Base-by-base conservation (phyloP, 2,888 invertebrate species). In the Lasioglossum calceatum region DNA sequence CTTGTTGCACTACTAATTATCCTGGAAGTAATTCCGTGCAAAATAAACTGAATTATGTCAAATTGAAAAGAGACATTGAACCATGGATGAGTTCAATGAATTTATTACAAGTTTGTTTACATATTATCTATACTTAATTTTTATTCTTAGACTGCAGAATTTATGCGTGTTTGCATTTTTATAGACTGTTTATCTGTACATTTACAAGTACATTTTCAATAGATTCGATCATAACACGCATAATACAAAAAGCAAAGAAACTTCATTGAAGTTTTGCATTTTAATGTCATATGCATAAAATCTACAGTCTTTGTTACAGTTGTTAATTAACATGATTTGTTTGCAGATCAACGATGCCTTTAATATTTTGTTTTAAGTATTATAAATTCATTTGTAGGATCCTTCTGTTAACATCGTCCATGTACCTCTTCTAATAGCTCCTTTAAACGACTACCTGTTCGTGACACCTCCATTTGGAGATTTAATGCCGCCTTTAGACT, bases 401-500 rank as follows among this genome's bases (percentile, higher is more conserved):
- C 79, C 84, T 32, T 61, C n/a, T 5, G 81, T 87, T 5, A 14
- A 97, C 93, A 96, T 97, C 47, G 95, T 96, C 14, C 96, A 97
- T 91, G 95, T 96, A 85, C 97, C 97, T 74, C 95, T 97, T 75
- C 96, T 97, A 81, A 95, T 96, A 36, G 96, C 96, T 71, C 95
- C 96, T 47, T 94, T 97, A 64, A 96, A 96, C 75, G 96, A 96
- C 92, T 95, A 96, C 81, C 92, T 97, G 32, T 97, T 97, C 91
- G 95, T 97, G 1, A 96, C 97, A 19, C 97, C 97, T 44, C 96
- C 96, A 3, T 97, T 96, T 92, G 95, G 95, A 64, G 94, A 95
- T 75, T 90, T 97, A 42, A 97, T 96, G 93, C 97, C 97, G 12
- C 94, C 96, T 42, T 96, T 96, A 84, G 93, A 95, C 81, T 92